These are phyloP conservation scores for Tenthredo livida DNA, from an alignment of 2,888 invertebrate species.

Conservation along the genomic window DNA sequence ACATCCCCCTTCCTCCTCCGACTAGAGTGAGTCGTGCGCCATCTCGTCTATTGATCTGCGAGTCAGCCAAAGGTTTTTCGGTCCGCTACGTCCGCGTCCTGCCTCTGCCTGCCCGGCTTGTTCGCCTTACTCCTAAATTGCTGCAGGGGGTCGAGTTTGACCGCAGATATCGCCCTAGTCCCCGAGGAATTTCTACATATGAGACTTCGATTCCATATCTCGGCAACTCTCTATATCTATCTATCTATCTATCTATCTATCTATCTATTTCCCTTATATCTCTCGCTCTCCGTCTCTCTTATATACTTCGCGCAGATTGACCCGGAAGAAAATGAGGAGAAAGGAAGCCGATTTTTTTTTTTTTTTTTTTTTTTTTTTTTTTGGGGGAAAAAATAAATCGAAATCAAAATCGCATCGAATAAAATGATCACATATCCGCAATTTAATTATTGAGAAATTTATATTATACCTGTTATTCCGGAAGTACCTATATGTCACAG, in stretches of 20 bases:
- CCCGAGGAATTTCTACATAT: neutral
- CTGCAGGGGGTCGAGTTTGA: neutral
- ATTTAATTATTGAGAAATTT: no score
- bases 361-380: no score
- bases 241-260: no score
- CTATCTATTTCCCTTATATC: no score
- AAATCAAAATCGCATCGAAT: no score
- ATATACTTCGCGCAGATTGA: no score
- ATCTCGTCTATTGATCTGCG: slow-evolving; percentile 48
- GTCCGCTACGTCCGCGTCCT: slow-evolving; percentile 12
- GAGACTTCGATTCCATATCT: slow-evolving; percentile 9
- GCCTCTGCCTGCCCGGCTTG: neutral
- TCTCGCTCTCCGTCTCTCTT: no score
- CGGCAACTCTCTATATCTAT: neutral
- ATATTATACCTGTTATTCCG: no score
- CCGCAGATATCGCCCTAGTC: neutral
- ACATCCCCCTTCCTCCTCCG: neutral
- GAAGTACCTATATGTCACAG: no score
- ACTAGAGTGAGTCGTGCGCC: slow-evolving; percentile 30
- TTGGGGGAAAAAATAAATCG: neutral
- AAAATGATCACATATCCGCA: neutral
- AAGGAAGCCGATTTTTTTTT: neutral
- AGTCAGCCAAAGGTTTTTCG: slow-evolving; percentile 38
- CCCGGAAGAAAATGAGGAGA: neutral
- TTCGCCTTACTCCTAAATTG: neutral